phyloP scores from a whole-genome alignment of 1,140 invertebrate species.

The Drosophila triauraria region DNA sequence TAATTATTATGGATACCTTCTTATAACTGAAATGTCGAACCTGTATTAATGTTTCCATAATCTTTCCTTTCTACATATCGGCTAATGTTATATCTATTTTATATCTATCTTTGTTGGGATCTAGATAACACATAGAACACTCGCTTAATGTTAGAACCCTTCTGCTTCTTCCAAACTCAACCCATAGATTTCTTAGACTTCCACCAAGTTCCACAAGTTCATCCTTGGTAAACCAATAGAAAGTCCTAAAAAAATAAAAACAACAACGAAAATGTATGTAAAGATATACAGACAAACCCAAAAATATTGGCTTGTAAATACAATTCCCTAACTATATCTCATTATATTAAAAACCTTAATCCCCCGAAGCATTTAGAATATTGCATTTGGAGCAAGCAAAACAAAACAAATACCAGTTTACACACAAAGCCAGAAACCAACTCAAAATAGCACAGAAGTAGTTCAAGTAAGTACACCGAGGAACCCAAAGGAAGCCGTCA shows the following conservation, averaged over 20 bases:
- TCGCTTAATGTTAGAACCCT: constrained; percentile 3
- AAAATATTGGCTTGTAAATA: constrained; percentile 78
- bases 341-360: constrained; percentile 37
- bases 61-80: too few species aligned
- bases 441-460: constrained; percentile 48
- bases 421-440: constrained; percentile 18
- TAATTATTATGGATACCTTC: neutral
- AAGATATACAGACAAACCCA: constrained; percentile 30
- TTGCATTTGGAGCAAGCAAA: constrained; percentile 50
- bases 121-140: constrained; percentile 1
- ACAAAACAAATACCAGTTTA: constrained; percentile 23
- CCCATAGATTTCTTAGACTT: constrained; percentile 23
- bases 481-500: constrained; percentile 3
- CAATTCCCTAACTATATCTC: constrained; percentile 40
- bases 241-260: constrained; percentile 13
- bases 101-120: neutral
- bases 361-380: constrained; percentile 63
- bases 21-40: neutral
- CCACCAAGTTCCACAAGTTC: constrained; percentile 7
- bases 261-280: constrained; percentile 66
- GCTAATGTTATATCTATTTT: neutral
- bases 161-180: neutral
- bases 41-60: neutral
- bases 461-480: constrained; percentile 49
- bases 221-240: constrained; percentile 4